Evolutionary conservation across 1,140 invertebrate genomes (phyloP), one percentile per base, ranked within the genome.

Genomic region (Lamellibrachia luymesi): DNA sequence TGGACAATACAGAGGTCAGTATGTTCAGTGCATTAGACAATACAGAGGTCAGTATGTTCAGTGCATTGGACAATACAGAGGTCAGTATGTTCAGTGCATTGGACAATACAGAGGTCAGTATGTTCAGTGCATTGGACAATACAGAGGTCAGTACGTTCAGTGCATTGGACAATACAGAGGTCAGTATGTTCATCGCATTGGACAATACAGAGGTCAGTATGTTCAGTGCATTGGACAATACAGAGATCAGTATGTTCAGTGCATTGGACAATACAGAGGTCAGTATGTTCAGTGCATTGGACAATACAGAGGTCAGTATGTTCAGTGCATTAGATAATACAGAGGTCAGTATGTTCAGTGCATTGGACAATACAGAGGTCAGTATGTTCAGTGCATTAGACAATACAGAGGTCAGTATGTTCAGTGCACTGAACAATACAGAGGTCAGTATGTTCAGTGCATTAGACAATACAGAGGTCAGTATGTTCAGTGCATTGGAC

Each of bases 111-210:
- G 64, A 22, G 64, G 64, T 80, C 64, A 80, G 64, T 91, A 52
- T 51, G 49, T n/a, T 91, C 17, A 80, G 64, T 80, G 7, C 64
- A 80, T 22, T 80, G 64, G 64, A 80, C 64, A 80, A 80, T 80
- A 22, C 64, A 80, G 64, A 22, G 64, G 64, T 80, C 64, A 22
- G 8, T 17, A 17, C 4, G 64, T 4, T 22, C 64, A 80, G 64
- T 80, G 7, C 64, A 80, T 22, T 80, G 4, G 7, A 80, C 64
- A 80, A 17, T 17, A 80, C 64, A 80, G 64, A 22, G 64, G 64
- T 80, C 64, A 80, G 64, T 91, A 52, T 51, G 49, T n/a, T 91
- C 17, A 91, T 0, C 10, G 91, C 56, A 92, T 89, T 93, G 51
- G 38, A 92, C 91, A 25, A 91, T 51, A 90, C 10, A 93, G 50